Conservation (phyloP, 1,140 invertebrate species). For the Penaeus japonicus region DNA sequence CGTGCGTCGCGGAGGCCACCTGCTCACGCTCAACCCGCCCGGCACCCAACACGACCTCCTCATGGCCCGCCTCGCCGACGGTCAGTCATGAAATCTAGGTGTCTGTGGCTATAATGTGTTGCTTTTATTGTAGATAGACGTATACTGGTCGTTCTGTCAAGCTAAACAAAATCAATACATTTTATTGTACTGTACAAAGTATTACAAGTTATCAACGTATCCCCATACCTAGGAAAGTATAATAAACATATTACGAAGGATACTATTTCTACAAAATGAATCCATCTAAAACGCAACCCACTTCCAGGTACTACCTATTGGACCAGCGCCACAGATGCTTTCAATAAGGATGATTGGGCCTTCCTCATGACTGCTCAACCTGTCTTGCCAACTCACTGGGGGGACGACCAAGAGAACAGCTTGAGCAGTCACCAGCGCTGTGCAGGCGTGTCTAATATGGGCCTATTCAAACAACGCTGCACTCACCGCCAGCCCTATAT, state of each 20-base stretch:
- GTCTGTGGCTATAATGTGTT: neutral
- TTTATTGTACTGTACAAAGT: too few relatives aligned
- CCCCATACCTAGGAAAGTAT: too few relatives aligned
- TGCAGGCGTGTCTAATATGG: neutral
- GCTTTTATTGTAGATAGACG: too few relatives aligned
- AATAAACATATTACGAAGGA: too few relatives aligned
- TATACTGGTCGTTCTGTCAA: too few relatives aligned
- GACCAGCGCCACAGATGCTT: slow-evolving; percentile 43
- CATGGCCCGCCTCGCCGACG: slow-evolving; percentile 3
- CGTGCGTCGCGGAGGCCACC: neutral
- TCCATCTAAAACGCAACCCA: neutral
- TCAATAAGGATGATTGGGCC: slow-evolving; percentile 17
- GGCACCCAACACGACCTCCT: slow-evolving; percentile 18
- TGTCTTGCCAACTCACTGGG: slow-evolving; percentile 42
- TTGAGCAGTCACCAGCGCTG: neutral
- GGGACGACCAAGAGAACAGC: neutral
- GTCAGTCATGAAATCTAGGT: neutral
- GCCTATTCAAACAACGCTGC: slow-evolving; percentile 15
- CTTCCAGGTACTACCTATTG: slow-evolving; percentile 23
- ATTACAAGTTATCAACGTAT: too few relatives aligned
- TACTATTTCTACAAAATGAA: neutral
- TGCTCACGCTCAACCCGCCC: slow-evolving; percentile 18
- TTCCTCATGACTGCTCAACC: slow-evolving; percentile 44
- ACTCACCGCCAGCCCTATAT: slow-evolving; percentile 25
- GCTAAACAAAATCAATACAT: too few relatives aligned